Base-by-base conservation (phyloP, 2,797 vertebrate genomes). In the Acanthiza pusilla region DNA sequence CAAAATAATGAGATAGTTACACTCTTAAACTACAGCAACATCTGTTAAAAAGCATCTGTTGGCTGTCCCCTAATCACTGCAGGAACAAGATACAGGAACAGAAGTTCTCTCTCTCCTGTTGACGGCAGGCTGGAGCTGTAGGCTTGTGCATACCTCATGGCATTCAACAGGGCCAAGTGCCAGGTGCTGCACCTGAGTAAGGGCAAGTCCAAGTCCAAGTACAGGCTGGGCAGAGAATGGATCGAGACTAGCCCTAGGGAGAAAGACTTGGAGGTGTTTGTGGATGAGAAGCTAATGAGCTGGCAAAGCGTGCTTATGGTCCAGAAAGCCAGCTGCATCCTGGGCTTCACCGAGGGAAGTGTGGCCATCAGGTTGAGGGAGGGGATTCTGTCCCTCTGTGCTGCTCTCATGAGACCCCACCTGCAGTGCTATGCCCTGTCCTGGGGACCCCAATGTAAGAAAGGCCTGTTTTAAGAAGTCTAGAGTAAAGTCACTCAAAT, bases 91-190 rank as follows among this genome's bases (percentile, higher is more conserved):
- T 53, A n/a, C 7, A 80, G 23, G 45, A 47, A 54, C 9, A 54
- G 23, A 70, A 71, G 5, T 32, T 73, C 30, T 40, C 18, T 36
- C 34, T 30, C 38, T 30, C 4, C 16, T 42, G 0, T 38, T 58
- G 32, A 16, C 23, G 62, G 10, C 8, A 58, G 48, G 5, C 29
- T 51, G 50, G 12, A 58, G 58, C 9, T 5, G 5, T 5, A 30
- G 20, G 17, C 36, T 38, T 45, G 3, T 51, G 29, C 58, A 20
- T 63, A 30, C 23, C 8, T 71, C 13, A 19, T 12, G 4, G 43
- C 45, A 12, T 63, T 51, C 21, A 63, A 1, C 0, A 0, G 50
- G 14, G 8, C 36, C 0, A 0, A n/a, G 32, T 68, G 36, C 19
- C 43, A 51, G 8, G 38, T 30, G 8, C n/a, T 76, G 8, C 19